A percentile compares a stretch with the other conserved stretches of the same genome.
These are phyloP conservation scores for Volucella inflata DNA, from an alignment of 2,888 invertebrate species.

Conservation along the genomic window DNA sequence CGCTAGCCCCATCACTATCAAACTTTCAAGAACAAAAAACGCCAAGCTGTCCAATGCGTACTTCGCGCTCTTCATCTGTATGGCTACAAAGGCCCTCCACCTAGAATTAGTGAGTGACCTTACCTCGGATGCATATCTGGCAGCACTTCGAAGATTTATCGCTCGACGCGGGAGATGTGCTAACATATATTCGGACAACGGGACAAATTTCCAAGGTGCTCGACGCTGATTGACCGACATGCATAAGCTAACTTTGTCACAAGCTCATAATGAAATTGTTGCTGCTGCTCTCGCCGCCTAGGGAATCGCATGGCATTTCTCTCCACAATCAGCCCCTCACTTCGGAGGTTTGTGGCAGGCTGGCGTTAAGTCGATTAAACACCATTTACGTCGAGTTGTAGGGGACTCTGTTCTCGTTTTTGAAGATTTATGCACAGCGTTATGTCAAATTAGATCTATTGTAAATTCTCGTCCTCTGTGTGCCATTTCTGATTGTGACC, in stretches of 20 bases:
- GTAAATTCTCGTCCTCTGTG: constrained; percentile 58
- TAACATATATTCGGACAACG: constrained; percentile 63
- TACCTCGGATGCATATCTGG: constrained; percentile 58
- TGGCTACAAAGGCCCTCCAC: constrained; percentile 40
- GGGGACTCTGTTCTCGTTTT: constrained; percentile 26
- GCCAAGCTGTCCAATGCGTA: constrained; percentile 45
- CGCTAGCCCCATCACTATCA: too few relatives aligned
- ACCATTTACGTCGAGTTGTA: constrained; percentile 59
- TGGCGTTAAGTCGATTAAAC: constrained; percentile 59
- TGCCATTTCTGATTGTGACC: constrained; percentile 41
- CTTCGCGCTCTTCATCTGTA: constrained; percentile 44
- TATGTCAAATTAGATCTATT: constrained; percentile 58
- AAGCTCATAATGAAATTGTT: constrained; percentile 47
- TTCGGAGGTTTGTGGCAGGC: constrained; percentile 70
- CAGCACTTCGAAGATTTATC: constrained; percentile 59
- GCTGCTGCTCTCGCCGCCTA: constrained; percentile 48
- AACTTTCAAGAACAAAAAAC: too few relatives aligned
- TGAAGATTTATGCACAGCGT: constrained; percentile 61
- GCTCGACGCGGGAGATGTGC: constrained; percentile 52
- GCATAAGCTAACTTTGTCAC: constrained; percentile 40
- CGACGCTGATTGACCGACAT: constrained; percentile 59
- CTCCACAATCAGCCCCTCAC: constrained; percentile 55
- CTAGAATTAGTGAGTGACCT: too few relatives aligned
- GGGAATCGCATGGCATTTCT: constrained; percentile 63
- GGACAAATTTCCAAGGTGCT: constrained; percentile 66